Conservation (phyloP, 2,888 invertebrate genomes). For the Celastrina argiolus region DNA sequence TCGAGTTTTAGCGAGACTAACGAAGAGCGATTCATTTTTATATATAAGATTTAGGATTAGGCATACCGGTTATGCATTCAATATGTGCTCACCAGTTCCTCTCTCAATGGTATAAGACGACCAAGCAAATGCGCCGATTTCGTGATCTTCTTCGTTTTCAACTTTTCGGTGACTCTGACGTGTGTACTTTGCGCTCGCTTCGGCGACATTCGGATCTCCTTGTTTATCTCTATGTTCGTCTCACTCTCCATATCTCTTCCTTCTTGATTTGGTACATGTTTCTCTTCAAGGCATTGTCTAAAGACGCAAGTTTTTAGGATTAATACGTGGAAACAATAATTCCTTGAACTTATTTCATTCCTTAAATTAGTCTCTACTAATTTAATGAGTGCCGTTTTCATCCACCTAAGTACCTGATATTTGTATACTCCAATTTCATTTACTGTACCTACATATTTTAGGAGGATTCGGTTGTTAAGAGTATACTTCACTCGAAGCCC, state of each 20-base stretch:
- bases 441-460: too few species aligned
- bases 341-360: too few species aligned
- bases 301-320: too few species aligned
- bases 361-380: not conserved
- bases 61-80: not conserved
- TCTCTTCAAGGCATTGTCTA: constrained; percentile 39
- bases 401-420: too few species aligned
- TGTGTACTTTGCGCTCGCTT: constrained; percentile 66
- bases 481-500: too few species aligned
- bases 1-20: too few species aligned
- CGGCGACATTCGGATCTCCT: constrained; percentile 46
- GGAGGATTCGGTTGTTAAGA: too few species aligned
- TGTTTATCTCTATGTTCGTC: constrained; percentile 38
- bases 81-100: constrained; percentile 43
- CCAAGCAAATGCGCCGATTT: constrained; percentile 65
- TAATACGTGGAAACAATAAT: too few species aligned
- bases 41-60: too few species aligned
- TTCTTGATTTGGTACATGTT: constrained; percentile 33
- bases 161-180: constrained; percentile 43
- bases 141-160: constrained; percentile 54
- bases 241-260: constrained; percentile 38
- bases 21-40: too few species aligned
- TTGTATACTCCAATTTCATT: too few species aligned
- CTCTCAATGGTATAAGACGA: constrained; percentile 40
- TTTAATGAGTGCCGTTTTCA: too few species aligned